Conservation (phyloP, 2,797 vertebrate species). For the Sylvilagus floridanus region DNA sequence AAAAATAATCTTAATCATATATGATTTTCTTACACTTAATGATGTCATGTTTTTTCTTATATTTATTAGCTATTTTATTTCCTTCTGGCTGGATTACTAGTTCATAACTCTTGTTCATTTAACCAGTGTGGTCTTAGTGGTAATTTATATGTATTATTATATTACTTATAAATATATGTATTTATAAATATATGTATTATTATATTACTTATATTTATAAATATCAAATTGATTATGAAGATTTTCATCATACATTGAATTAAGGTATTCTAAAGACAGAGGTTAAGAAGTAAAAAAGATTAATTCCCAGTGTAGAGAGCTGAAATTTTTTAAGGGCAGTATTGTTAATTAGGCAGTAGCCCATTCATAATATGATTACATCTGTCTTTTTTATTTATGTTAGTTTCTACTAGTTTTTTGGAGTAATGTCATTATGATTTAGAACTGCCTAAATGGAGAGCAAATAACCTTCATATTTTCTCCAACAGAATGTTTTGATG, state of each 20-base stretch:
- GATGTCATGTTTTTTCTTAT: not conserved
- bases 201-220: not conserved
- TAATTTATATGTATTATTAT: not conserved
- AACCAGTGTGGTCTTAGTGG: not conserved
- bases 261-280: conserved; percentile 9
- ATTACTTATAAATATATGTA: not conserved
- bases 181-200: not conserved
- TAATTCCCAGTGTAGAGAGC: not conserved
- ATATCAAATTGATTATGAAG: not conserved
- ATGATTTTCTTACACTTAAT: not conserved
- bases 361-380: not conserved
- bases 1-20: not conserved
- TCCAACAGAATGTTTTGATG: not conserved
- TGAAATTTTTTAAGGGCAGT: not conserved
- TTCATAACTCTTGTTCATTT: conserved; percentile 18
- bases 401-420: conserved; percentile 6
- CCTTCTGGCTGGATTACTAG: not conserved
- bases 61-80: conserved; percentile 16
- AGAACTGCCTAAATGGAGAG: not conserved
- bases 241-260: not conserved
- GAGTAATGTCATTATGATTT: conserved; percentile 7
- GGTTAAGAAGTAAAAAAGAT: not conserved
- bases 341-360: not conserved
- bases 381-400: not conserved
- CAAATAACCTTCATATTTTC: not conserved